Base-by-base conservation (phyloP, 2,113 vertebrate species). In the Sprattus sprattus region DNA sequence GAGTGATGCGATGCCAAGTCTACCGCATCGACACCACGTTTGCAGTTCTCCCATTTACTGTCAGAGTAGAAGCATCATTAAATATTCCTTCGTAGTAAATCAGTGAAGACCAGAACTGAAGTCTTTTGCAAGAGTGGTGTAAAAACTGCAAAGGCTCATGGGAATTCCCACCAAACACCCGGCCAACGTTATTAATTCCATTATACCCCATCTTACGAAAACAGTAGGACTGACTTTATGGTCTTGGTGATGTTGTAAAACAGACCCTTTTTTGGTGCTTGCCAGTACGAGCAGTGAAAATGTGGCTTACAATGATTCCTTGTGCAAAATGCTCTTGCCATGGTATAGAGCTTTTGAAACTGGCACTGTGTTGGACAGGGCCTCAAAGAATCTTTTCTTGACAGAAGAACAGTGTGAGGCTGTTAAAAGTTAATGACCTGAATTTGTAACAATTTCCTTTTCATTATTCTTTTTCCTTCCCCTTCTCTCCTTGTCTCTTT, bases 101-200 rank as follows among this genome's bases (percentile, higher is more conserved):
- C 91, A 32, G 11, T 28, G 67, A 13, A 75, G 67, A 32, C 67
- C 39, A 13, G 9, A 32, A 16, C 67, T 75, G 13, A 15, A 15
- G 67, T 32, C 20, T 15, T 39, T 75, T 39, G 28, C 67, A 39
- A 75, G 67, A 89, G 91, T 90, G 82, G 90, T 92, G 88, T 91
- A 89, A 93, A 90, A 89, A 91, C 90, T 86, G 87, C 89, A 90
- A 92, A 86, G 64, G 86, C 90, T 91, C 89, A 89, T 89, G 91
- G 89, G 90, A 91, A 86, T 90, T 87, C 50, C 81, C 80, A 81
- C 86, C 84, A 92, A 93, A 93, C 87, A 88, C 91, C 89, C 89
- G 89, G 93, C 89, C 91, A 87, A 88, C 50, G 75, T 90, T 93
- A 91, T 93, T 94, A 93, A 95, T 94, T 93, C 88, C 85, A 92